Evolutionary conservation across 2,888 invertebrate species (phyloP).

Genomic region (Tiliacea aurago): DNA sequence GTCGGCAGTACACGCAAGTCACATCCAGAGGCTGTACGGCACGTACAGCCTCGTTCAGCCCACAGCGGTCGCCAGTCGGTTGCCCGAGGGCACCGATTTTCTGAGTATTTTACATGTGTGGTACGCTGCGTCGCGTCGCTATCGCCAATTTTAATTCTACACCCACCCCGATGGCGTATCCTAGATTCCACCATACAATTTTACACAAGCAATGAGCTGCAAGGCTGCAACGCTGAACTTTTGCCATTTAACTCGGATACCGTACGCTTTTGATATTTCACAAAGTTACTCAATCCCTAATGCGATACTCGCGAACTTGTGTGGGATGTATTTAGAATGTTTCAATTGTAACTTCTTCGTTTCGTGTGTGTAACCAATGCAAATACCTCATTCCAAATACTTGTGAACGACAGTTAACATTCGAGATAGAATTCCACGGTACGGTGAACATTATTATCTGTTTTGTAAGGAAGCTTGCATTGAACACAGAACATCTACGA

Average conservation of each 20-base stretch:
- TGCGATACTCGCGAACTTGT: conserved; percentile 67
- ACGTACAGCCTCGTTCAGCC: conserved; percentile 1
- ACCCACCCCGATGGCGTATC: conserved; percentile 53
- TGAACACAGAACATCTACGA: conserved; percentile 21
- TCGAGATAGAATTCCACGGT: conserved; percentile 49
- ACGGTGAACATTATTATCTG: conserved; percentile 48
- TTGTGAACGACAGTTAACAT: conserved; percentile 57
- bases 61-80: conserved; percentile 49
- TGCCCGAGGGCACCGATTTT: conserved; percentile 64
- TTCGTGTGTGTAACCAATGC: conserved; percentile 66
- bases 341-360: conserved; percentile 71
- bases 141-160: conserved; percentile 69
- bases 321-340: conserved; percentile 65
- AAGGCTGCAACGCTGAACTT: conserved; percentile 73
- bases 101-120: conserved; percentile 65
- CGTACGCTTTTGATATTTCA: conserved; percentile 75
- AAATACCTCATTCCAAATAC: conserved; percentile 61
- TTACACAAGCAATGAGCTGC: conserved; percentile 69
- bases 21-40: conserved; percentile 42
- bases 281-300: conserved; percentile 73
- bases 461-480: conserved; percentile 45
- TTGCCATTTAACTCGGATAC: conserved; percentile 75
- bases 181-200: conserved; percentile 67
- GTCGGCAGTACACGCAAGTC: conserved; percentile 17
- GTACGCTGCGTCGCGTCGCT: conserved; percentile 52